Percentiles rank a stretch among this genome's conserved stretches.
These are phyloP conservation scores for Catocala fraxini DNA, from an alignment of 2,888 invertebrate genomes.

Conservation along the genomic window DNA sequence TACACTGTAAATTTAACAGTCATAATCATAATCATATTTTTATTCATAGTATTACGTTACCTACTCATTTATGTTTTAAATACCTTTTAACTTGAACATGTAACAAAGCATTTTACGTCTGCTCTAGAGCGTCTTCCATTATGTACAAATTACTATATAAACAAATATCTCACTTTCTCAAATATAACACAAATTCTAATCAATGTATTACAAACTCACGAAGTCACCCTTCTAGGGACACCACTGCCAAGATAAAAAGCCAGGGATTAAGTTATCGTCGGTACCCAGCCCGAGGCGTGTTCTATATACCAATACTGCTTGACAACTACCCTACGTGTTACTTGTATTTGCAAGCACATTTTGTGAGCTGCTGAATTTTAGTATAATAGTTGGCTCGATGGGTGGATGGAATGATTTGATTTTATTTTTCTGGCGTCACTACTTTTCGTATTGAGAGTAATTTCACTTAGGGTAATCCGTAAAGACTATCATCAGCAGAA, in stretches of 20 bases:
- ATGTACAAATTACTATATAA: neutral
- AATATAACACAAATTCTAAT: constrained; percentile 45
- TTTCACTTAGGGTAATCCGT: too few relatives aligned
- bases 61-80: too few relatives aligned
- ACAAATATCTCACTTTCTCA: constrained; percentile 37
- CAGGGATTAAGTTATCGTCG: constrained; percentile 70
- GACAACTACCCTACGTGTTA: constrained; percentile 52
- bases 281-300: constrained; percentile 47
- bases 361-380: constrained; percentile 11
- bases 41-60: too few relatives aligned
- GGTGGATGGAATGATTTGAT: neutral
- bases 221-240: constrained; percentile 35
- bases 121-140: too few relatives aligned
- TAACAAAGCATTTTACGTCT: too few relatives aligned
- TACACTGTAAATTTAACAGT: too few relatives aligned
- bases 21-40: too few relatives aligned
- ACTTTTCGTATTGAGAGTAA: too few relatives aligned
- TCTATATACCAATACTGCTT: constrained; percentile 56
- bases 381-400: neutral
- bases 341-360: constrained; percentile 48
- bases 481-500: too few relatives aligned
- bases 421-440: neutral
- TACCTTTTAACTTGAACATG: too few relatives aligned
- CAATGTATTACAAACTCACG: constrained; percentile 47
- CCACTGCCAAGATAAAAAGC: constrained; percentile 61